A percentile compares a stretch with the other conserved stretches of the same genome.
Conservation (phyloP, 2,797 vertebrate species). For the Pristis pectinata region DNA sequence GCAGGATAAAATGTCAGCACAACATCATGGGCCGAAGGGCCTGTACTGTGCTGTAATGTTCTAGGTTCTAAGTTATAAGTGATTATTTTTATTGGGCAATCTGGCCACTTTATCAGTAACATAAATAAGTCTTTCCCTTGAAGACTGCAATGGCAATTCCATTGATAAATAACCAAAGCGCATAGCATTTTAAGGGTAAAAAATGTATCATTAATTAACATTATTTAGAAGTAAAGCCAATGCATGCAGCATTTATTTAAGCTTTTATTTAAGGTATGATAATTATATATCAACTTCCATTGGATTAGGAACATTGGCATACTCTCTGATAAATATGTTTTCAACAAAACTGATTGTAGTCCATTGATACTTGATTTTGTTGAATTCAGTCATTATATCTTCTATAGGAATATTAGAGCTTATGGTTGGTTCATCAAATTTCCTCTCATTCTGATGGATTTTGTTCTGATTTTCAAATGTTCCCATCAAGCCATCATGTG, state of each 20-base stretch:
- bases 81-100: not conserved
- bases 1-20: no score
- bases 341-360: no score
- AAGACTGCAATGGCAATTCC: not conserved
- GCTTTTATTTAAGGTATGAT: not conserved
- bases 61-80: not conserved
- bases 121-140: not conserved
- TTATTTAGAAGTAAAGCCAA: not conserved
- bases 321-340: no score
- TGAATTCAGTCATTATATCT: no score
- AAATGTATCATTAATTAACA: not conserved
- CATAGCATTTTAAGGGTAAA: not conserved
- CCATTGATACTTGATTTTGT: no score
- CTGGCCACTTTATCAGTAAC: not conserved
- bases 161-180: not conserved
- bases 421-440: no score
- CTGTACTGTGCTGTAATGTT: no score
- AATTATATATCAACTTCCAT: not conserved
- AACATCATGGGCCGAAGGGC: no score
- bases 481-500: no score
- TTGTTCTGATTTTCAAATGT: no score
- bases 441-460: no score
- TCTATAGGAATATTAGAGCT: no score
- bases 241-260: not conserved
- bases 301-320: not conserved